phyloP scores from a whole-genome alignment of 1,140 invertebrate species.

The Drosophila nigromelanica region DNA sequence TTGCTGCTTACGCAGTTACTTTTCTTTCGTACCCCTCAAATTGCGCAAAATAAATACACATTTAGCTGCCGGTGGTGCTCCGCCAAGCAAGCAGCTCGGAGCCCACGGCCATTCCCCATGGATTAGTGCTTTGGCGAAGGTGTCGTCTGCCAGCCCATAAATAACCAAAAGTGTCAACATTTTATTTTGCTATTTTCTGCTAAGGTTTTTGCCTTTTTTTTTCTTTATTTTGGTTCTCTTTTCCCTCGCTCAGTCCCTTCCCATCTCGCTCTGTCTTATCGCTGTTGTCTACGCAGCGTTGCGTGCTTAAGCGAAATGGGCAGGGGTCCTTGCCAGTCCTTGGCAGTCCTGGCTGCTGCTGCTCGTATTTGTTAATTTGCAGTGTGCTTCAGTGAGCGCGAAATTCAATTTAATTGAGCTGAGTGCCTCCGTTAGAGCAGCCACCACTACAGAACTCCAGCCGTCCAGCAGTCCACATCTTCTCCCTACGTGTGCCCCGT shows the following conservation, averaged over 20 bases:
- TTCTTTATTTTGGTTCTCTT: neutral
- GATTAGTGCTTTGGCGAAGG: conserved; percentile 70
- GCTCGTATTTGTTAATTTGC: conserved; percentile 76
- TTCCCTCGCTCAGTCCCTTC: neutral
- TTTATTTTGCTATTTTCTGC: conserved; percentile 81
- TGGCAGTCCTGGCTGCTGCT: conserved; percentile 17
- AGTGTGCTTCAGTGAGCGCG: conserved; percentile 81
- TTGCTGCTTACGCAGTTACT: conserved; percentile 64
- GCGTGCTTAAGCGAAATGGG: conserved; percentile 79
- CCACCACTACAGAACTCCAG: neutral
- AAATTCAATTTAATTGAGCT: conserved; percentile 83
- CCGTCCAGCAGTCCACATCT: neutral
- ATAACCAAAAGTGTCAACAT: conserved; percentile 82
- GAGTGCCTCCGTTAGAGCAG: conserved; percentile 59
- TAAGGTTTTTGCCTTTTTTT: conserved; percentile 44
- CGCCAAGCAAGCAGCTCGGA: neutral
- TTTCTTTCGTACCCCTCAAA: conserved; percentile 45
- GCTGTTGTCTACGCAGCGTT: conserved; percentile 61
- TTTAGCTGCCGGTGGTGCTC: conserved; percentile 48
- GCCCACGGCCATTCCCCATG: conserved; percentile 59
- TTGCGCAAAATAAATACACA: conserved; percentile 80
- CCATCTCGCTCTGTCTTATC: conserved; percentile 18
- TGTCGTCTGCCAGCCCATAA: conserved; percentile 74
- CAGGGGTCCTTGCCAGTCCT: conserved; percentile 51
- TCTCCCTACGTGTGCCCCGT: neutral